phyloP scores from a whole-genome alignment of 2,888 invertebrate genomes.

The Dryococelus australis region DNA sequence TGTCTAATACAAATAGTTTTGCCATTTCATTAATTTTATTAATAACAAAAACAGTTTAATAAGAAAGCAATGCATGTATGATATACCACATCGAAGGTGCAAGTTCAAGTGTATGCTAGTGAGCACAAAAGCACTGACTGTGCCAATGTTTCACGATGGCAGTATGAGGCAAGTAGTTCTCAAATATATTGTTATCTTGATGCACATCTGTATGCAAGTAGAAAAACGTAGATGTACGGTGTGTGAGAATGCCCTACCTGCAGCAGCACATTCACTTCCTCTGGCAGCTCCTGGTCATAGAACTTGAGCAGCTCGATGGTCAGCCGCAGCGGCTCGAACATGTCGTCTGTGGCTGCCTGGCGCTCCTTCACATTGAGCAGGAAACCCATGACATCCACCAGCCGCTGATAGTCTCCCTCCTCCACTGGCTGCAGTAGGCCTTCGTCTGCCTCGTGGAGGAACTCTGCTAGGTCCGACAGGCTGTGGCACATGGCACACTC shows the following conservation, averaged over 20 bases:
- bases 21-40: too few relatives aligned
- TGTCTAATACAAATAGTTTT: too few relatives aligned
- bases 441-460: slow-evolving; percentile 89
- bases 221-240: too few relatives aligned
- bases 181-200: too few relatives aligned
- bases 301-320: slow-evolving; percentile 91
- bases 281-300: slow-evolving; percentile 96
- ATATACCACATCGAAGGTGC: too few relatives aligned
- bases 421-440: slow-evolving; percentile 78
- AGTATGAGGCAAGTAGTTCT: too few relatives aligned
- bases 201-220: too few relatives aligned
- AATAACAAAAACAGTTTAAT: too few relatives aligned
- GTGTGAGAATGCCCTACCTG: slow-evolving; percentile 61
- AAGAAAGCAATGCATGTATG: too few relatives aligned
- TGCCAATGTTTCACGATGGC: too few relatives aligned
- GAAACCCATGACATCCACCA: slow-evolving; percentile 94
- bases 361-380: slow-evolving; percentile 92
- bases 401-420: slow-evolving; percentile 88
- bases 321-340: slow-evolving; percentile 94
- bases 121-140: too few relatives aligned
- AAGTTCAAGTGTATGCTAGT: too few relatives aligned
- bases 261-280: slow-evolving; percentile 90
- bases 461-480: slow-evolving; percentile 83
- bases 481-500: slow-evolving; percentile 58
- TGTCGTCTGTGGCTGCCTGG: slow-evolving; percentile 86